Evolutionary conservation across 2,888 invertebrate genomes (phyloP).

Genomic region (Tetanocera ferruginea): DNA sequence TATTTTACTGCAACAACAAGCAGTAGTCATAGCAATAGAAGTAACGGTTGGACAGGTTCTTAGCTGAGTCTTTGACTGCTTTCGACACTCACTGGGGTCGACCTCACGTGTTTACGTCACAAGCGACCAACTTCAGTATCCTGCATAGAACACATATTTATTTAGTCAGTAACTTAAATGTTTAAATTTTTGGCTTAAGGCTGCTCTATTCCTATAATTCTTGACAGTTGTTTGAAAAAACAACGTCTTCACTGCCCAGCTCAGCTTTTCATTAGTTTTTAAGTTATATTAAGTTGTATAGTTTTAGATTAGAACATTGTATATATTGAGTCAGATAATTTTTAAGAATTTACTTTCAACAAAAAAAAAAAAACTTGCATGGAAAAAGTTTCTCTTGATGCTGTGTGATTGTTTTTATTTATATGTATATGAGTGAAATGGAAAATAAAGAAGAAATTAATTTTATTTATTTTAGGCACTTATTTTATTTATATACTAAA

Average conservation of each 20-base stretch:
- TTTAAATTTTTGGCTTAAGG: neutral
- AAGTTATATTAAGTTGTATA: neutral
- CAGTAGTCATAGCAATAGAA: neutral
- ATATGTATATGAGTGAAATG: neutral
- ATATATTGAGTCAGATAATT: conserved; percentile 59
- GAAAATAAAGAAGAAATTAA: conserved; percentile 16
- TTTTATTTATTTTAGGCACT: neutral
- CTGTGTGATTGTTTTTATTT: conserved; percentile 26
- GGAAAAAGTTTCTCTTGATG: neutral
- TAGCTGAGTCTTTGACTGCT: neutral
- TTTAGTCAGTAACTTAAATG: neutral
- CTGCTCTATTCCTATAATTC: neutral
- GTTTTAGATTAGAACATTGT: conserved; percentile 45
- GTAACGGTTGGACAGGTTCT: neutral
- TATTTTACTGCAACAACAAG: conserved; percentile 38
- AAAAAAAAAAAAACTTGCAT: conserved; percentile 3
- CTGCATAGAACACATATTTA: neutral
- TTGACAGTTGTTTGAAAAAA: neutral
- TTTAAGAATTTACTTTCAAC: conserved; percentile 51
- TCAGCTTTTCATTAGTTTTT: neutral
- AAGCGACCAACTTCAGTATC: neutral
- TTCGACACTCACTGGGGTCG: too few species aligned
- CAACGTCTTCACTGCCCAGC: neutral
- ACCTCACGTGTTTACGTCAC: too few species aligned
- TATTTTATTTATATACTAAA: neutral